Conservation (phyloP, 2,888 invertebrate genomes). For the Silvanus unidentatus region DNA sequence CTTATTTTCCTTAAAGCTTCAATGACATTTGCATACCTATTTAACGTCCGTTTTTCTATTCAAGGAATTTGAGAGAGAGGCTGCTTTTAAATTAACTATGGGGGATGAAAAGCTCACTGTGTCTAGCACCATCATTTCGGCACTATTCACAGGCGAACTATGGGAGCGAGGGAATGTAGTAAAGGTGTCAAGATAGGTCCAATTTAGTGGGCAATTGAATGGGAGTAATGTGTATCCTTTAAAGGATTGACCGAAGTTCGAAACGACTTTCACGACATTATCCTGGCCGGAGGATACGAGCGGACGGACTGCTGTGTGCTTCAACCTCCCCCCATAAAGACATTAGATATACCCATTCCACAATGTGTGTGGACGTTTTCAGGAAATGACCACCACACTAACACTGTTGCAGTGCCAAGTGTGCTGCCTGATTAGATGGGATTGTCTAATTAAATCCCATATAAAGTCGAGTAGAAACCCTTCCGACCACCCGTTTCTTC, state of each 20-base stretch:
- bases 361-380: conserved; percentile 18
- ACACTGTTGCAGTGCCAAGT: conserved; percentile 6
- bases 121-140: no score
- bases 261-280: conserved; percentile 42
- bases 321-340: conserved; percentile 9
- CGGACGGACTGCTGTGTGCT: conserved; percentile 17
- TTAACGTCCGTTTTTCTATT: no score
- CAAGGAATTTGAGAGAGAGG: no score
- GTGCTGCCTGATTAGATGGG: conserved; percentile 9
- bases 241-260: conserved; percentile 45
- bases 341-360: conserved; percentile 17
- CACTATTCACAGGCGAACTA: no score
- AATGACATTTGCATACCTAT: no score
- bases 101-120: no score
- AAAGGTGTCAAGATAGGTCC: conserved; percentile 48
- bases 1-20: no score
- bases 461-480: no score
- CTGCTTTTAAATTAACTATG: no score
- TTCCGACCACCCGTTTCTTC: no score
- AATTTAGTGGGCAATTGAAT: conserved; percentile 47
- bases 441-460: conserved; percentile 31
- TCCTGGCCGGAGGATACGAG: conserved; percentile 32
- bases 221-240: conserved; percentile 45
- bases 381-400: conserved; percentile 19
- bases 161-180: conserved; percentile 31